Evolutionary conservation across 1,140 invertebrate genomes (phyloP), one percentile per base, ranked within the genome.

Genomic region (Helicorthomorpha holstii): DNA sequence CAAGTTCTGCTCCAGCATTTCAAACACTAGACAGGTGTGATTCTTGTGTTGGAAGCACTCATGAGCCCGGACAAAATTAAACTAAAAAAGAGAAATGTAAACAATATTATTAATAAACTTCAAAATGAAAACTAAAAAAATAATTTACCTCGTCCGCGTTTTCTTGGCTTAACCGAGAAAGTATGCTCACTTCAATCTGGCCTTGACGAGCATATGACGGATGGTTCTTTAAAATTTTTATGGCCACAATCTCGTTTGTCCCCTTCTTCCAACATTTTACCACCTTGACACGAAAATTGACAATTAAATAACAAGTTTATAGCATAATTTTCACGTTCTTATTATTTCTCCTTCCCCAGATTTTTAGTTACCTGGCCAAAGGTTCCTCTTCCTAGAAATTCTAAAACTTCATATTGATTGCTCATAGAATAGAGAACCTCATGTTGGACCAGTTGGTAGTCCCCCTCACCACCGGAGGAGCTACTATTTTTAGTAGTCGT

Each of bases 191-290:
- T 79, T 99, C 96, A 72, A 99, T 98, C 74, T 98, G 95, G 58
- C 95, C 95, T 75, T 99, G 95, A 60, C 95, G 79, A 53, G 94
- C 94, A 75, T 99, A 99, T 50, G 93, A 98, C 49, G 95, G 95
- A 76, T 99, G 95, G 74, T 99, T 99, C 72, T 99, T 99, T 26
- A 98, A 73, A 65, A 98, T 98, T 76, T 99, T 99, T 65, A 98
- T 98, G 62, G 95, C 95, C 56, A 98, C 94, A 63, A 98, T 98
- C 72, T 98, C 94, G 68, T 95, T 98, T 53, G 95, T 98, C 66
- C 95, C 95, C 68, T 97, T 97, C 70, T 99, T 98, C 95, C 95
- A 98, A 70, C 95, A 98, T 75, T 98, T 99, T 60, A 98, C 94
- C 59, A 98, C 94, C 78, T 79, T n/a, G n/a, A n/a, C n/a, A 60